phyloP scores from a whole-genome alignment of 2,797 vertebrate species.

The Poeciliopsis presidionis region DNA sequence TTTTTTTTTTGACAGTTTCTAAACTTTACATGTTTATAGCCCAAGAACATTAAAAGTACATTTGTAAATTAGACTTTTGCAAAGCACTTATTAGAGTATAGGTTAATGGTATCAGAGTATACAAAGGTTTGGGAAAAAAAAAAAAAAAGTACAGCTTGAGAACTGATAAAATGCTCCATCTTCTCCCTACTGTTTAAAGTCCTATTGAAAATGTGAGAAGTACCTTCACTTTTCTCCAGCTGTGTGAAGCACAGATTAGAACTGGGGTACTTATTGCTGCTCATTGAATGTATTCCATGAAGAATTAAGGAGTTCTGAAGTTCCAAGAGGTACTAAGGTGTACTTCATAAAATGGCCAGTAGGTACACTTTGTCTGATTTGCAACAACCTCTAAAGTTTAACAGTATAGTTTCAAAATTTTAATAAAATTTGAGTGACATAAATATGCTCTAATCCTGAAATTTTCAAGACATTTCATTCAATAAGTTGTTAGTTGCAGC shows the following conservation, averaged over 20 bases:
- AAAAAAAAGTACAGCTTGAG: not conserved
- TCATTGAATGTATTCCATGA: not conserved
- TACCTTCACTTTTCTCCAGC: not conserved
- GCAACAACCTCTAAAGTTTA: not conserved
- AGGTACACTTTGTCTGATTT: not conserved
- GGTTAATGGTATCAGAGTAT: not conserved
- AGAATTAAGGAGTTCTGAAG: not conserved
- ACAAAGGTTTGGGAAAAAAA: not conserved
- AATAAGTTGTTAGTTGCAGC: not conserved
- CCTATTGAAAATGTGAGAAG: not conserved
- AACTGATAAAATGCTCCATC: not conserved
- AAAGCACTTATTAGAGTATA: not conserved
- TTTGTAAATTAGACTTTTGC: not conserved
- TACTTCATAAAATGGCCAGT: not conserved
- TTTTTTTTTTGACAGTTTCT: not conserved
- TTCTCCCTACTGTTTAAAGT: not conserved
- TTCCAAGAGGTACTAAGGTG: not conserved
- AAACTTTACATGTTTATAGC: not conserved
- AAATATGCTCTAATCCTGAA: not conserved
- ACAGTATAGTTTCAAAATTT: not conserved
- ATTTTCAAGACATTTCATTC: not conserved
- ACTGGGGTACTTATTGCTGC: not conserved
- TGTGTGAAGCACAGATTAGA: not conserved
- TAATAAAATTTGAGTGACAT: not conserved
- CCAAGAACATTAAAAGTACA: not conserved